phyloP scores from a whole-genome alignment of 1,140 invertebrate genomes.

The Papilio xuthus region DNA sequence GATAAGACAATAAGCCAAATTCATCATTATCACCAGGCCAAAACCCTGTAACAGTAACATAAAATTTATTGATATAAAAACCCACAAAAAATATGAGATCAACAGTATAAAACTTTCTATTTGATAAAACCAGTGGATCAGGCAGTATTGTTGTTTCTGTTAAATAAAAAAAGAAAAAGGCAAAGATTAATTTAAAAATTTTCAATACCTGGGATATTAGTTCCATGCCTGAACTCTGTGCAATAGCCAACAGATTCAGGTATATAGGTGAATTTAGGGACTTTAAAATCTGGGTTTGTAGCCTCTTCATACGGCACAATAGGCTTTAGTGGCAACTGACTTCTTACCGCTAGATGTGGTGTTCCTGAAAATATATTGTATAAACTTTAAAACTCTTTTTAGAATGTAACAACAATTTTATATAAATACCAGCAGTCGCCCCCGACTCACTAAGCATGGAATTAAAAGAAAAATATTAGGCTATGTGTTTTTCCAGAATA shows the following conservation, averaged over 20 bases:
- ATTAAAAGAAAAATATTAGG: too few species aligned
- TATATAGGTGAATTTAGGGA: conserved; percentile 82
- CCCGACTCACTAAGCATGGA: too few species aligned
- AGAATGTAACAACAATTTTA: background rate
- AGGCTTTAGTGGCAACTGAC: conserved; percentile 84
- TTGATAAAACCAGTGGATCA: background rate
- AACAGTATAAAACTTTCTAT: too few species aligned
- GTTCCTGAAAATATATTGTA: conserved; percentile 69
- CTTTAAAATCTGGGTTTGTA: conserved; percentile 80
- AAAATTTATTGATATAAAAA: conserved; percentile 41
- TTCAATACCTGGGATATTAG: conserved; percentile 87
- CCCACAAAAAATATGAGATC: background rate
- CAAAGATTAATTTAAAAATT: background rate
- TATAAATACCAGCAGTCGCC: too few species aligned
- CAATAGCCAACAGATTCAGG: conserved; percentile 83
- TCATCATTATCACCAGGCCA: conserved; percentile 89
- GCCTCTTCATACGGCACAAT: conserved; percentile 83
- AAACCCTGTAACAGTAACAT: conserved; percentile 82
- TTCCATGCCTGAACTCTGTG: conserved; percentile 82
- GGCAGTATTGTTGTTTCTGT: background rate
- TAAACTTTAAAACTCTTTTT: background rate
- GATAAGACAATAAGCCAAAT: conserved; percentile 89
- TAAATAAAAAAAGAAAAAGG: background rate
- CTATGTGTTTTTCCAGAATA: too few species aligned
- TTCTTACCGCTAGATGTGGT: conserved; percentile 85